Conservation (phyloP, 2,888 invertebrate genomes). For the Drosophila longiperda region DNA sequence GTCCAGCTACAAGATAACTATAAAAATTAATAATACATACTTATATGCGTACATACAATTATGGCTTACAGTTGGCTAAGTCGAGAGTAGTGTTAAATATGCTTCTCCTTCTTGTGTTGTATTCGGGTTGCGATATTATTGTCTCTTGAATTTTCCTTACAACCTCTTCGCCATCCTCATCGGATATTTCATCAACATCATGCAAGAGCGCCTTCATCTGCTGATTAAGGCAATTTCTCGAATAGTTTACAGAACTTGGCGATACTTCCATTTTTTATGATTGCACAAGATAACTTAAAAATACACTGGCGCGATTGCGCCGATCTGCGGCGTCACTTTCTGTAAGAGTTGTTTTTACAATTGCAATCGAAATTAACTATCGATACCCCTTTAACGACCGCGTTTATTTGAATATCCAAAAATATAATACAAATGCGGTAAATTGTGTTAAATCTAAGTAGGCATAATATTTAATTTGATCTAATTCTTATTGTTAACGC, state of each 20-base stretch:
- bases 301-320: background rate
- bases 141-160: constrained; percentile 35
- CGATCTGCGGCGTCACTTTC: background rate
- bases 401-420: background rate
- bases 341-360: background rate
- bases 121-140: constrained; percentile 9
- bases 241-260: background rate
- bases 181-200: constrained; percentile 49
- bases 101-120: constrained; percentile 4
- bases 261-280: constrained; percentile 22
- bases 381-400: background rate
- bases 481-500: background rate
- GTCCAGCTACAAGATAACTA: constrained; percentile 5
- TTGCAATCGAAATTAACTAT: background rate
- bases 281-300: background rate
- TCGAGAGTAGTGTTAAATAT: constrained; percentile 34
- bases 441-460: background rate
- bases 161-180: constrained; percentile 33
- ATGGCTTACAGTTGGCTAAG: constrained; percentile 1
- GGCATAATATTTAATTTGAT: background rate
- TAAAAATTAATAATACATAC: background rate
- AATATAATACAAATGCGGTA: background rate
- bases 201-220: constrained; percentile 18
- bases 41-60: background rate
- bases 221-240: background rate